Conservation (phyloP, 2,888 invertebrate species). For the Ophioninae sp. region DNA sequence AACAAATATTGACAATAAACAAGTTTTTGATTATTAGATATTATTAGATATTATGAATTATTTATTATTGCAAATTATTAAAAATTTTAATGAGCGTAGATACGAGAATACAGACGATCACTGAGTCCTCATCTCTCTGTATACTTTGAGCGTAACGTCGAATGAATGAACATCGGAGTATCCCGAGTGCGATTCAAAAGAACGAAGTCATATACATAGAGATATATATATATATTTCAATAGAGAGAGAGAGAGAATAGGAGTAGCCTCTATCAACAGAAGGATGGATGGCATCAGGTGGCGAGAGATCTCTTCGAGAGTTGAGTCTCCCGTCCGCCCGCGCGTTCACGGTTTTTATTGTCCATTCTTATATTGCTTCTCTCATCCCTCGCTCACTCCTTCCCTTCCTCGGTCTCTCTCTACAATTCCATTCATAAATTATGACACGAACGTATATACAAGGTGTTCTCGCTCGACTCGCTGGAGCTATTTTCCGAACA, state of each 20-base stretch:
- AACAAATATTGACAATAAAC: not conserved
- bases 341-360: constrained; percentile 60
- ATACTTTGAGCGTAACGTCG: not conserved
- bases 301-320: constrained; percentile 66
- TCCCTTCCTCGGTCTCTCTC: constrained; percentile 20
- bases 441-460: constrained; percentile 21
- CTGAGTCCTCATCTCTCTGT: not conserved
- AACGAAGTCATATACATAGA: constrained; percentile 12
- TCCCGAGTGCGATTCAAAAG: constrained; percentile 12
- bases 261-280: constrained; percentile 67
- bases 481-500: constrained; percentile 4
- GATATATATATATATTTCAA: not conserved
- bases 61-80: not conserved
- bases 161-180: constrained; percentile 16
- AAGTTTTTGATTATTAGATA: not conserved
- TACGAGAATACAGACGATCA: not conserved
- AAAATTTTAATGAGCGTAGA: not conserved
- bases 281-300: constrained; percentile 75
- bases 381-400: constrained; percentile 24
- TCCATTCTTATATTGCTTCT: constrained; percentile 60
- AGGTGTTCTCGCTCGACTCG: constrained; percentile 25
- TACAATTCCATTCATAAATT: constrained; percentile 59
- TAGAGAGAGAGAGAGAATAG: constrained; percentile 24
- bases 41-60: too few species aligned
- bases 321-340: constrained; percentile 57